phyloP scores from a whole-genome alignment of 2,888 invertebrate genomes.

The Amphipoea lucens region DNA sequence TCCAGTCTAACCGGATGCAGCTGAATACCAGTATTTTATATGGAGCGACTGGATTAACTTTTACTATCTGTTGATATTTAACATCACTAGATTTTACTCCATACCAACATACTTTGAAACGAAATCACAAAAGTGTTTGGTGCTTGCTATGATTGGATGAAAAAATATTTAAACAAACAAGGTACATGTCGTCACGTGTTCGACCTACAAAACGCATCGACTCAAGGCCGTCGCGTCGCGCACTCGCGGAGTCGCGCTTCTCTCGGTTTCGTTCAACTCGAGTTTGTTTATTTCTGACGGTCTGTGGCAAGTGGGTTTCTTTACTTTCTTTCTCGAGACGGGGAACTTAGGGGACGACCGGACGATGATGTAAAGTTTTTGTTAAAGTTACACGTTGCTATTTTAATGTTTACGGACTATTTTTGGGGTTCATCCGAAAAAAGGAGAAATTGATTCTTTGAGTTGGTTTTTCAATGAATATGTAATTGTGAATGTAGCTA shows the following conservation, averaged over 20 bases:
- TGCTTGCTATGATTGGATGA: constrained; percentile 16
- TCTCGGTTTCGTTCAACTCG: constrained; percentile 16
- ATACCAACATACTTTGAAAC: background rate
- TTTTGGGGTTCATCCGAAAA: background rate
- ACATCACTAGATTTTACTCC: background rate
- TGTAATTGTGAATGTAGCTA: background rate
- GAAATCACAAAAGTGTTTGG: constrained; percentile 10
- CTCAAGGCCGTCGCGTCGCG: constrained; percentile 43
- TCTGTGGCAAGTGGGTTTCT: constrained; percentile 33
- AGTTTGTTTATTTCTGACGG: constrained; percentile 45
- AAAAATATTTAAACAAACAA: background rate
- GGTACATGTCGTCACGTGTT: constrained; percentile 40
- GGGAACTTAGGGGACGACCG: background rate
- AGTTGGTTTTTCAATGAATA: background rate
- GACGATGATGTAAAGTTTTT: background rate
- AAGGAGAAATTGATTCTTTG: background rate
- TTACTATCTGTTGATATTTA: too few species aligned
- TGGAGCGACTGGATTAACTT: too few species aligned
- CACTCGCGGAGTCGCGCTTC: background rate
- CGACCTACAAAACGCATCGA: constrained; percentile 44
- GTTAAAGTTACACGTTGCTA: background rate
- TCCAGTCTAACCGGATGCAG: background rate
- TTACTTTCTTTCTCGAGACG: constrained; percentile 1
- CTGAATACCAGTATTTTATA: too few species aligned
- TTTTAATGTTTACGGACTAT: background rate